Conservation (phyloP, 1,140 invertebrate species). For the Bombus breviceps region DNA sequence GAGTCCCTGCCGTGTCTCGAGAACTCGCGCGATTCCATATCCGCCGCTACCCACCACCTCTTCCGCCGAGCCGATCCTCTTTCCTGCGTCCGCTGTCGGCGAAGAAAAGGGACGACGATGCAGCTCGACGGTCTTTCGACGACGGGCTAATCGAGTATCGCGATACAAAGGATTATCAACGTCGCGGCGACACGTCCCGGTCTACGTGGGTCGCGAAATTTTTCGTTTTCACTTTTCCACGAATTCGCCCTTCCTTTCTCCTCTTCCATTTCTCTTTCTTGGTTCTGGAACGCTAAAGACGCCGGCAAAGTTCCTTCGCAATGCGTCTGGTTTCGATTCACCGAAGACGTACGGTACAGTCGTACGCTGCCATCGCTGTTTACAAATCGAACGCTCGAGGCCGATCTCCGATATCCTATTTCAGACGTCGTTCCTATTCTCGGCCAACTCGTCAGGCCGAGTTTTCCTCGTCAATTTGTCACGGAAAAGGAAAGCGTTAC, state of each 20-base stretch:
- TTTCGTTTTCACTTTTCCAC: neutral
- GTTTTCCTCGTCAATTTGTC: slow-evolving; percentile 49
- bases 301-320: fast-evolving
- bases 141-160: neutral
- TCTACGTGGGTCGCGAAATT: neutral
- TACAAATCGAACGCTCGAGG: slow-evolving; percentile 6
- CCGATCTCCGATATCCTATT: slow-evolving; percentile 28
- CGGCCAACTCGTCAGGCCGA: neutral
- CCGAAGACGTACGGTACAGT: neutral
- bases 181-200: neutral
- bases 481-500: slow-evolving; percentile 54
- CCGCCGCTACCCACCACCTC: neutral
- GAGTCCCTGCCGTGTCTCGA: slow-evolving; percentile 6
- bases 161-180: neutral
- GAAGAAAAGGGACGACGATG: neutral
- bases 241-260: too few species aligned
- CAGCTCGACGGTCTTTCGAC: neutral
- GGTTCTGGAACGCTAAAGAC: neutral
- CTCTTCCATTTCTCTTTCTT: neutral
- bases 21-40: slow-evolving; percentile 46
- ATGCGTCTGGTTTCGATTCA: neutral
- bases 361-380: slow-evolving; percentile 10
- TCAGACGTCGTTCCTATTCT: slow-evolving; percentile 36
- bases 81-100: neutral
- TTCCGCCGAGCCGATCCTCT: neutral